Evolutionary conservation across 2,888 invertebrate genomes (phyloP), one percentile per base, ranked within the genome.

Genomic region (Metopia argyrocephala): DNA sequence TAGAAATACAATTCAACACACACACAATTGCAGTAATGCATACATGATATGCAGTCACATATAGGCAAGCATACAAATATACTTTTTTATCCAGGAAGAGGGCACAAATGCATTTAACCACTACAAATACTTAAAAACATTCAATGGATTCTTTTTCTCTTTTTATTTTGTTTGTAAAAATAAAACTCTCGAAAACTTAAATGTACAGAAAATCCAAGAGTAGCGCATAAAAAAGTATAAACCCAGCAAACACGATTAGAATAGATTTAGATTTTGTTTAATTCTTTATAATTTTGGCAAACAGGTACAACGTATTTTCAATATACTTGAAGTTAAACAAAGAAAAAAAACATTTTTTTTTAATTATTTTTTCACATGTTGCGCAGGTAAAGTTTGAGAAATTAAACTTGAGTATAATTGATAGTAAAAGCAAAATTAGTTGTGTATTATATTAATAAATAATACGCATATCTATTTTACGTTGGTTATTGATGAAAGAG

Each of bases 151-250:
- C 70, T 65, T 38, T 15, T 38, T n/a, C n/a, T n/a, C n/a, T n/a
- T n/a, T n/a, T n/a, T n/a, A n/a, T n/a, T n/a, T n/a, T n/a, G n/a
- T 9, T 38, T 65, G 46, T 64, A 61, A 38, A 38, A 15, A 38
- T 56, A 70, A 57, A 81, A 50, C 74, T 74, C 76, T 81, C 78
- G 61, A 81, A 81, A 78, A 70, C 56, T 65, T 81, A 81, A 81
- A 81, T 81, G 81, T 70, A 61, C 69, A 65, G 69, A 81, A 78
- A 81, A 57, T 25, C 59, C 23, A n/a, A 54, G 45, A 69, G 69
- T 69, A 54, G 68, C 68, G 59, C n/a, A n/a, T 65, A 69, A 20
- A 18, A 48, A 59, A 74, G 45, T 64, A 48, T 66, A 20, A 59
- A 70, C n/a, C n/a, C n/a, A 28, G 50, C 28, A 46, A 48, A 18